Evolutionary conservation across 2,888 invertebrate species (phyloP), one percentile per base, ranked within the genome.

Genomic region (Tachina grossa): DNA sequence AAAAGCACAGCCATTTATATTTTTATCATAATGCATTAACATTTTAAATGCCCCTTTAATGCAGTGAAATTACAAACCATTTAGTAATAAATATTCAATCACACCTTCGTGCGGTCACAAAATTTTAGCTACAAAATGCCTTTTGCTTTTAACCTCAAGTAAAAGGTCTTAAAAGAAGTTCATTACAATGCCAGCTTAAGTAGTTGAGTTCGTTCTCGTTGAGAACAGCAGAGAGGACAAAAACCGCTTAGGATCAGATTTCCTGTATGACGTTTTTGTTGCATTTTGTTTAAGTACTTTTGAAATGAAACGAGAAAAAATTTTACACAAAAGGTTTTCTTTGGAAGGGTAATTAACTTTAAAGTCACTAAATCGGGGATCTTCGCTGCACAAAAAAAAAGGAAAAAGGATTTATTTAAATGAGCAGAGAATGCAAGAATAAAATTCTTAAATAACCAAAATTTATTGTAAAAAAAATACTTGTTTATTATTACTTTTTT

Each of bases 231-330:
- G 45, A 80, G 59, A 51, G 19, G 43, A 57, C 16, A 59, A 66
- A 74, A 39, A 13, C 8, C 53, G 47, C 11, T 49, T 31, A 77
- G 77, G 77, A 77, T 84, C 84, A 81, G 45, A 68, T 84, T 81
- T 81, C 81, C 81, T 77, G 72, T 61, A 63, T 55, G 55, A 74
- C 53, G 6, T 61, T 61, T 69, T 45, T 41, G 61, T 75, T 55
- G 65, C 63, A 72, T 65, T 74, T 63, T 31, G 13, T 43, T 57
- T 22, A 22, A 22, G 31, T 22, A n/a, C 49, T 49, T 45, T 14
- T 3, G 16, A 61, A 19, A 65, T 19, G 5, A 39, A 19, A 39
- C n/a, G 11, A 43, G 43, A 68, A 41, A 59, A 19, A 66, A 47
- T 6, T 4, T 1, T 13, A n/a, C 3, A 31, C 16, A 0, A 41